phyloP scores from a whole-genome alignment of 2,797 vertebrate species.

The Bovichtus diacanthus region DNA sequence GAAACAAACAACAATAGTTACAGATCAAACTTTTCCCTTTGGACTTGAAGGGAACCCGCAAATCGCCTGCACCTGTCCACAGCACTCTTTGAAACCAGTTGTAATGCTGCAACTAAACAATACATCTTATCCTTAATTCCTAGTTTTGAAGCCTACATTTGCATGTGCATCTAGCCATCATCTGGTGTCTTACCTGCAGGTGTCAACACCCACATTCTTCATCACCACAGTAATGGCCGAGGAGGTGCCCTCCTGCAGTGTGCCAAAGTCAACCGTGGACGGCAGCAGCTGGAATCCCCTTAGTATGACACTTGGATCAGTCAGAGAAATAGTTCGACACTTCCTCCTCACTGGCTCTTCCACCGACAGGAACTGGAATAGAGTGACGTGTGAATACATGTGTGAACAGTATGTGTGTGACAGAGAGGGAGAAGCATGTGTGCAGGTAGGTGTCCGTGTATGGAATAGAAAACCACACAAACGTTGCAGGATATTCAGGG shows the following conservation, averaged over 20 bases:
- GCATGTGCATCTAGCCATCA: background rate
- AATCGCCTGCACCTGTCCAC: slow-evolving; percentile 9
- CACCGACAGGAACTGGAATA: slow-evolving; percentile 70
- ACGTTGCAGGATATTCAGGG: background rate
- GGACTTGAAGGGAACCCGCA: slow-evolving; percentile 52
- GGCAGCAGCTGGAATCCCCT: slow-evolving; percentile 89
- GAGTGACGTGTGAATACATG: background rate
- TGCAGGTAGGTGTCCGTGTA: background rate
- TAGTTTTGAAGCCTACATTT: background rate
- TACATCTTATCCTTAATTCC: background rate
- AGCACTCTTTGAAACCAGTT: slow-evolving; percentile 3
- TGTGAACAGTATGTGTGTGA: background rate
- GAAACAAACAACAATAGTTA: slow-evolving; percentile 40
- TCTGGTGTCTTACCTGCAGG: slow-evolving; percentile 85
- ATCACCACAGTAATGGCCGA: slow-evolving; percentile 82
- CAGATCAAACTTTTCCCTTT: slow-evolving; percentile 43
- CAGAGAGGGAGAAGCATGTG: background rate
- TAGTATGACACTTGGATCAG: slow-evolving; percentile 27
- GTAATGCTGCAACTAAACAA: background rate
- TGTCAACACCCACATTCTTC: slow-evolving; percentile 90
- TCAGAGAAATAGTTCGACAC: slow-evolving; percentile 82
- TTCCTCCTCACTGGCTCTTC: slow-evolving; percentile 86
- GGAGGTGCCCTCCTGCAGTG: slow-evolving; percentile 85
- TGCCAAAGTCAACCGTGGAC: slow-evolving; percentile 83
- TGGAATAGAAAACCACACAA: background rate